Evolutionary conservation across 1,140 invertebrate genomes (phyloP).

Genomic region (Rhopalosiphum padi): DNA sequence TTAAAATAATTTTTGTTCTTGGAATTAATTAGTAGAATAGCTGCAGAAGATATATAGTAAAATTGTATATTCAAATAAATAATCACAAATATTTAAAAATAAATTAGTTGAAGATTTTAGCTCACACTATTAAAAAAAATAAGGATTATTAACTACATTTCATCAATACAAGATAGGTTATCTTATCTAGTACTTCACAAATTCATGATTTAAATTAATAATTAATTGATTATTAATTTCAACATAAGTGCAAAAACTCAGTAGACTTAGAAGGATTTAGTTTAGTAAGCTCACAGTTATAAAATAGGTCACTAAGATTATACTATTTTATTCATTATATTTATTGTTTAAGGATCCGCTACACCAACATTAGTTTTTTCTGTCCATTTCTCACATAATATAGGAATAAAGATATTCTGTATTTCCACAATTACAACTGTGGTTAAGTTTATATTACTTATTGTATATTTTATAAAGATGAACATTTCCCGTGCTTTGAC

Average conservation of each 20-base stretch:
- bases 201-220: background rate
- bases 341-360: background rate
- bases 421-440: too few relatives aligned
- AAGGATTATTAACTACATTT: too few relatives aligned
- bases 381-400: too few relatives aligned
- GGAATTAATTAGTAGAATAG: background rate
- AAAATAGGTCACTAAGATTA: background rate
- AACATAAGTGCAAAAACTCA: background rate
- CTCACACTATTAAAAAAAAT: too few relatives aligned
- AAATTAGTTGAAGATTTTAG: background rate
- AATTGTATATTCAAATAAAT: background rate
- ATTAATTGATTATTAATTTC: background rate
- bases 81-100: background rate
- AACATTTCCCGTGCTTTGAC: too few relatives aligned
- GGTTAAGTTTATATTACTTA: too few relatives aligned
- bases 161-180: too few relatives aligned
- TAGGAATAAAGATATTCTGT: too few relatives aligned
- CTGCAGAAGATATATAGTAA: background rate
- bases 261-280: background rate
- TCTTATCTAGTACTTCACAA: too few relatives aligned
- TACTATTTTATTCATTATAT: background rate
- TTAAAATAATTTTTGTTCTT: background rate
- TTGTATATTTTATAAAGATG: too few relatives aligned
- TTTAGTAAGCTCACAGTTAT: background rate
- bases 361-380: too few relatives aligned